A percentile compares a stretch with the other conserved stretches of the same genome.
phyloP scores from a whole-genome alignment of 2,888 invertebrate species.

The Eristalis arbustorum region DNA sequence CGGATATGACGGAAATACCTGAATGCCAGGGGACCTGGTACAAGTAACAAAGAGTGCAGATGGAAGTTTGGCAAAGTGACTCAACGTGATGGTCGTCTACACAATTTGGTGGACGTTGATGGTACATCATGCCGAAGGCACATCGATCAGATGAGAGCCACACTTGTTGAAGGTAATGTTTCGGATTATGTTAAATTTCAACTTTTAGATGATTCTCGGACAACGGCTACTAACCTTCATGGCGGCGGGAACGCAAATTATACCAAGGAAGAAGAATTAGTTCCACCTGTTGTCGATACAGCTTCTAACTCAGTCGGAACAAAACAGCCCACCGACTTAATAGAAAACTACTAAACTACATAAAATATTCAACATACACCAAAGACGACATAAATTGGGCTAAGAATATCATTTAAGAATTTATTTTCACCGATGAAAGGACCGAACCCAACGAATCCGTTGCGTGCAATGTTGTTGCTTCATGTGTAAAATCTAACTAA shows the following conservation, averaged over 20 bases:
- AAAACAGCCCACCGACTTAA: background rate
- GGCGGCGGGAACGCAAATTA: background rate
- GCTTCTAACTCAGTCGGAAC: background rate
- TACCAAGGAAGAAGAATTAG: background rate
- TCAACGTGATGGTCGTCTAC: slow-evolving; percentile 14
- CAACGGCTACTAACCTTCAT: background rate
- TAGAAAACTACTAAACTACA: too few relatives aligned
- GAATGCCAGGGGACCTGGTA: background rate
- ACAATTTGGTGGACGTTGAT: background rate
- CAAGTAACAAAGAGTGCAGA: slow-evolving; percentile 8
- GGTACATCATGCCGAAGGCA: background rate
- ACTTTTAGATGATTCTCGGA: background rate
- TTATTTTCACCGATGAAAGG: too few relatives aligned
- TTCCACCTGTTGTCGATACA: background rate
- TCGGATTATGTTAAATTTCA: background rate
- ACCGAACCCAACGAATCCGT: too few relatives aligned
- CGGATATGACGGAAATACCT: background rate
- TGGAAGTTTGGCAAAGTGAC: slow-evolving; percentile 10
- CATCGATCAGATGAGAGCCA: slow-evolving; percentile 12
- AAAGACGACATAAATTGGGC: too few relatives aligned
- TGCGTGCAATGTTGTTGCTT: too few relatives aligned
- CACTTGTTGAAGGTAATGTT: background rate
- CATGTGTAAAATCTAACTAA: too few relatives aligned
- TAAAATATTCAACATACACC: too few relatives aligned
- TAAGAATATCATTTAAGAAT: too few relatives aligned